Evolutionary conservation across 2,888 invertebrate species (phyloP), one percentile per base, ranked within the genome.

Genomic region (Yponomeuta sedellus): DNA sequence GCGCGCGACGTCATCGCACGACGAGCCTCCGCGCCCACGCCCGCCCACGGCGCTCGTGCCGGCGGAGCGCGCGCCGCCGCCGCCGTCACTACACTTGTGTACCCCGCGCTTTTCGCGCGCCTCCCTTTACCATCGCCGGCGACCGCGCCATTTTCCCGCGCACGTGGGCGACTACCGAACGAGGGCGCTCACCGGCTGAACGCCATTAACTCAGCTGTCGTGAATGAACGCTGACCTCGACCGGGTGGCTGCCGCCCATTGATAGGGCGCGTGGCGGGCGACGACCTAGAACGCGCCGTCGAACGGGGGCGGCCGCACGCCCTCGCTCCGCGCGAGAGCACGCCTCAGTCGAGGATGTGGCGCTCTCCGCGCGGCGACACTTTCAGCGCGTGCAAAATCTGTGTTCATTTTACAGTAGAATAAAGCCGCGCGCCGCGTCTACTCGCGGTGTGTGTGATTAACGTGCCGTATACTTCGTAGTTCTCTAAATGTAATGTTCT

Each of bases 281-380:
- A 83, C 86, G 86, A 85, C 85, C 79, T 76, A 71, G 67, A 81
- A 81, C 81, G 73, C 78, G 82, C 85, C 83, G 88, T 81, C 81
- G 73, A 78, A 82, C 85, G 83, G 88, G 87, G 87, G 88, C 88
- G 88, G 87, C 83, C 78, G 82, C 83, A 86, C 86, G 88, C 91
- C 91, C 88, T 86, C 86, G 83, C 83, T 81, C 82, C 80, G 77
- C 71, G 77, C 71, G 76, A 52, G 75, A 88, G 86, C 88, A 87
- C 88, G 88, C 91, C 92, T 92, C 92, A 92, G 91, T 92, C 92
- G 92, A 90, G 86, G 85, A 88, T 87, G 88, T 86, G 84, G 86
- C 87, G 88, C 83, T 82, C 85, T 79, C 82, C 80, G 83, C 81
- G 88, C 86, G 87, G 84, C 86, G 86, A 85, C 86, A 80, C 81